Evolutionary conservation across 2,797 vertebrate genomes (phyloP).

Genomic region (Poecilia gillii): DNA sequence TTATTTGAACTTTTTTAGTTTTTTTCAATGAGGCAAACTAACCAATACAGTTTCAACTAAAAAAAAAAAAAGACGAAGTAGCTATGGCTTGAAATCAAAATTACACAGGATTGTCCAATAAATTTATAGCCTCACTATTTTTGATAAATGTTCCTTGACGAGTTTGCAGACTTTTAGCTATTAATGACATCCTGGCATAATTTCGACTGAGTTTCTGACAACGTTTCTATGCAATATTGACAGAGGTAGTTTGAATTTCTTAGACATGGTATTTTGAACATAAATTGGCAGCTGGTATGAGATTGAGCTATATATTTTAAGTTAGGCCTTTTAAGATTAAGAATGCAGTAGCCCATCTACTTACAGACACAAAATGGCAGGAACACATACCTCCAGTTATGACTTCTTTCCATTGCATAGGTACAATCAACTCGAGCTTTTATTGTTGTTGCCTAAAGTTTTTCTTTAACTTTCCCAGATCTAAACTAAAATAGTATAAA

Average conservation of each 20-base stretch:
- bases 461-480: background rate
- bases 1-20: background rate
- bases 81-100: too few species aligned
- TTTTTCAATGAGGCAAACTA: background rate
- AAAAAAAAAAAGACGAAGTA: background rate
- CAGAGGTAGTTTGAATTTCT: background rate
- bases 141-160: background rate
- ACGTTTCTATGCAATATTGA: background rate
- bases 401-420: background rate
- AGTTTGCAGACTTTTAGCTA: background rate
- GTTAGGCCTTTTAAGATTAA: background rate
- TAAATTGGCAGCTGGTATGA: background rate
- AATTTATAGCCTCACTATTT: background rate
- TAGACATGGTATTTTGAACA: background rate
- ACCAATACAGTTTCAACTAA: background rate
- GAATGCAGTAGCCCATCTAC: background rate
- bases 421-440: background rate
- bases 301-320: background rate
- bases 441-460: background rate
- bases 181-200: background rate
- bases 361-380: background rate
- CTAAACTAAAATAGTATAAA: background rate
- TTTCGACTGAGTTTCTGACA: background rate
- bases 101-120: background rate
- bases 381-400: background rate